Base-by-base conservation (phyloP, 2,797 vertebrate genomes). In the Hypotaenidia philippensis region DNA sequence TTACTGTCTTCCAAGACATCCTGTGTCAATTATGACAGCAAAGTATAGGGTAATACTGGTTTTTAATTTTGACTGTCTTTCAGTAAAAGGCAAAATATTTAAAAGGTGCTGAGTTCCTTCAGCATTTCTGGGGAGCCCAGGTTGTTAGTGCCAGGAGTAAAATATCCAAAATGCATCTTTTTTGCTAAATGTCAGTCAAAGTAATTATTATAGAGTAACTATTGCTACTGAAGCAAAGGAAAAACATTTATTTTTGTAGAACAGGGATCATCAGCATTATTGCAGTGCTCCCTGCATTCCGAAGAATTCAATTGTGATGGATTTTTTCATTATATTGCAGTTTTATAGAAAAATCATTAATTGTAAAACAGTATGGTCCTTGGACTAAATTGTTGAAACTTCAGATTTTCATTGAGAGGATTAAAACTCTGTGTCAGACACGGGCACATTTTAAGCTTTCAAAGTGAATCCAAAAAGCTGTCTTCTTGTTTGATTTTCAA, bases 181-280 rank as follows among this genome's bases (percentile, higher is more conserved):
- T 81, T 53, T 65, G 19, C 45, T 84, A 74, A 83, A 91, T 53
- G 88, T 88, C 90, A 93, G 45, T 55, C 8, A 53, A 74, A 96
- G 60, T 57, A 71, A 83, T 87, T 75, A 44, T 64, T 86, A 12
- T 5, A 80, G 32, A 69, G 70, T 55, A 94, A 55, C 16, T 52
- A 29, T 36, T 60, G 40, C 74, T 87, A 45, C 8, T 74, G 56
- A 50, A 74, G 41, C 23, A 56, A 79, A 65, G 32, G 18, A 26
- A 65, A 78, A 29, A 15, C 5, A 10, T 32, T 57, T 50, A 3
- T 32, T 79, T 84, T 83, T 86, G 9, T 65, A 63, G 55, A 89
- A 64, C 57, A 70, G 11, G 11, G 10, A 56, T 82, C 78, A 52
- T 68, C 38, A 44, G 13, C 19, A 1, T 86, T 90, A 65, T 72